Conservation (phyloP, 2,888 invertebrate species). For the Abrostola triplasia region DNA sequence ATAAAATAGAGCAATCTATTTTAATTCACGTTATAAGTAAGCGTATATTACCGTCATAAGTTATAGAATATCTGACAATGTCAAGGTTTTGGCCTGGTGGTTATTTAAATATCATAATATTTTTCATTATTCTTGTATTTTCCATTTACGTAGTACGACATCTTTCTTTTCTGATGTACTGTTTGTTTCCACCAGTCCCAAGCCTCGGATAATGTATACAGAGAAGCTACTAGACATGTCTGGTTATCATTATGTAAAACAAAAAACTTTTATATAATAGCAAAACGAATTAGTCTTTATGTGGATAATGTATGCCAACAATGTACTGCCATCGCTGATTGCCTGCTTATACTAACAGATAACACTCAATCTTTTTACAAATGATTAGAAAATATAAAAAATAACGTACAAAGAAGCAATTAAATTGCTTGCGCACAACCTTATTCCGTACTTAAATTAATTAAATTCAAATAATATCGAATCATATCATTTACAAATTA, state of each 20-base stretch:
- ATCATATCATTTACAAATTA: slow-evolving; percentile 59
- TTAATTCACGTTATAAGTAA: slow-evolving; percentile 61
- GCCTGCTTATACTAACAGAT: slow-evolving; percentile 32
- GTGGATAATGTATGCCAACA: slow-evolving; percentile 31
- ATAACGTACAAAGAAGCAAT: slow-evolving; percentile 74
- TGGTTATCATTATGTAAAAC: slow-evolving; percentile 20
- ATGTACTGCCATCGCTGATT: slow-evolving; percentile 31
- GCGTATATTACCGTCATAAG: slow-evolving; percentile 60
- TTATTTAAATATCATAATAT: not conserved
- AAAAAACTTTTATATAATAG: slow-evolving; percentile 14
- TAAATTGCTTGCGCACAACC: slow-evolving; percentile 83
- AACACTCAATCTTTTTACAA: slow-evolving; percentile 54
- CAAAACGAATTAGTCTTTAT: slow-evolving; percentile 32
- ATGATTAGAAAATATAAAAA: slow-evolving; percentile 38
- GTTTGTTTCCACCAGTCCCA: slow-evolving; percentile 3
- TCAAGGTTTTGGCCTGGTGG: slow-evolving; percentile 4
- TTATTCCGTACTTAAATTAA: slow-evolving; percentile 63
- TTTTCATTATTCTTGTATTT: no score
- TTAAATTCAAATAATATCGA: slow-evolving; percentile 48
- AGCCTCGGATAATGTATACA: slow-evolving; percentile 14
- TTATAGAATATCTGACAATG: slow-evolving; percentile 31
- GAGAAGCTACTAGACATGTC: slow-evolving; percentile 30
- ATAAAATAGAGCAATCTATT: slow-evolving; percentile 74
- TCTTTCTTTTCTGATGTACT: not conserved
- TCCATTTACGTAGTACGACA: no score